Conservation (phyloP, 1,140 invertebrate species). For the Pinna nobilis region DNA sequence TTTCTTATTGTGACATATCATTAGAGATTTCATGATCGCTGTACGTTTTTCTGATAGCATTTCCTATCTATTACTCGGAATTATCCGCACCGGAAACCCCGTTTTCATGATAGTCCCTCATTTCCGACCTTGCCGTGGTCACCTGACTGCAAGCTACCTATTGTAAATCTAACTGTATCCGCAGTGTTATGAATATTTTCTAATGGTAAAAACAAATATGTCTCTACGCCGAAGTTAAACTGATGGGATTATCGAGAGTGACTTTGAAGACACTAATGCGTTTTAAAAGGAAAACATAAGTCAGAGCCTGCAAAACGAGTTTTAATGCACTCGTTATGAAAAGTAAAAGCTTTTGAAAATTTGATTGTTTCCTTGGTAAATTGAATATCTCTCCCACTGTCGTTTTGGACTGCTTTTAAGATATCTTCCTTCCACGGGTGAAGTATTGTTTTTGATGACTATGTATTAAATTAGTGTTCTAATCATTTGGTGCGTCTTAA, state of each 20-base stretch:
- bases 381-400: conserved; percentile 16
- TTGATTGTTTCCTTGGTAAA: conserved; percentile 27
- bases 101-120: conserved; percentile 19
- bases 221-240: background rate
- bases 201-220: conserved; percentile 18
- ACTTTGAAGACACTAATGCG: conserved; percentile 18
- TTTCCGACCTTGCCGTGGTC: conserved; percentile 11
- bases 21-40: conserved; percentile 6
- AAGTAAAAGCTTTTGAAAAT: conserved; percentile 28
- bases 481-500: conserved; percentile 13
- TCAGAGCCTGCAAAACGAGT: conserved; percentile 12
- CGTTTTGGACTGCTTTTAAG: background rate
- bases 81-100: conserved; percentile 1
- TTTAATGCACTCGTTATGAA: conserved; percentile 28
- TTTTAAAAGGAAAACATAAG: conserved; percentile 28
- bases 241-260: conserved; percentile 15
- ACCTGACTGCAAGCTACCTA: conserved; percentile 12
- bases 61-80: conserved; percentile 13
- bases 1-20: conserved; percentile 10
- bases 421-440: conserved; percentile 13
- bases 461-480: conserved; percentile 7
- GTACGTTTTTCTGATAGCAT: conserved; percentile 24
- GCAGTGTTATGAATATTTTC: conserved; percentile 23
- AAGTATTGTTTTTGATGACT: conserved; percentile 18
- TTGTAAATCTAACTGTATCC: conserved; percentile 11